phyloP scores from a whole-genome alignment of 2,113 vertebrate species.

The Melanotaenia duboulayi region DNA sequence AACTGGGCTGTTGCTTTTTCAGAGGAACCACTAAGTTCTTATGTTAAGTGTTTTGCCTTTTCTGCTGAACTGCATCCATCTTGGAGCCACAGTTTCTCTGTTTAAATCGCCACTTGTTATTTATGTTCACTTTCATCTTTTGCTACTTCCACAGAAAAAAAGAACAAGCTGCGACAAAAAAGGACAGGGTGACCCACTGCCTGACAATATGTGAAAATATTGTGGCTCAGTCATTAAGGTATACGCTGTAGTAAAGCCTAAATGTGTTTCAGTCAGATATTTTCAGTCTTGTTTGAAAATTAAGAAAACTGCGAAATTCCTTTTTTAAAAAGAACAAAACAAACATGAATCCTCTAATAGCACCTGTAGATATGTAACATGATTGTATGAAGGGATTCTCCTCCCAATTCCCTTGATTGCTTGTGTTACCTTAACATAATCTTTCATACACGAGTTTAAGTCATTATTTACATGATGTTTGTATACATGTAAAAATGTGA shows the following conservation, averaged over 20 bases:
- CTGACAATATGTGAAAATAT: conserved; percentile 99
- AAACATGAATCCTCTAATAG: too few relatives aligned
- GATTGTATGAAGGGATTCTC: too few relatives aligned
- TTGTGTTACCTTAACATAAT: too few relatives aligned
- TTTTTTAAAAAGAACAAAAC: too few relatives aligned
- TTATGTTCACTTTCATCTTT: background rate
- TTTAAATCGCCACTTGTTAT: background rate
- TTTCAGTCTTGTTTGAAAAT: background rate
- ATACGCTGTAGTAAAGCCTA: conserved; percentile 49
- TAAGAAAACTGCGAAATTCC: too few relatives aligned
- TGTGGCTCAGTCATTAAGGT: conserved; percentile 96
- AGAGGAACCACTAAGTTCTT: background rate
- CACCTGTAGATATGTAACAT: too few relatives aligned
- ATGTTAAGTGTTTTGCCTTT: background rate
- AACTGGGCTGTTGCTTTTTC: background rate
- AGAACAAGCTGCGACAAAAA: conserved; percentile 94
- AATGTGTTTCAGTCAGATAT: background rate
- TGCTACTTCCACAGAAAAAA: conserved; percentile 89
- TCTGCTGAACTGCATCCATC: background rate
- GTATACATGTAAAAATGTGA: background rate
- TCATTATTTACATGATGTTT: background rate
- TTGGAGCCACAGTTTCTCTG: background rate
- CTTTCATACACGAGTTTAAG: background rate
- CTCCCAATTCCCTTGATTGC: too few relatives aligned
- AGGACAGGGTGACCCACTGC: conserved; percentile 96